Conservation (phyloP, 2,888 invertebrate genomes). For the Thera britannica region DNA sequence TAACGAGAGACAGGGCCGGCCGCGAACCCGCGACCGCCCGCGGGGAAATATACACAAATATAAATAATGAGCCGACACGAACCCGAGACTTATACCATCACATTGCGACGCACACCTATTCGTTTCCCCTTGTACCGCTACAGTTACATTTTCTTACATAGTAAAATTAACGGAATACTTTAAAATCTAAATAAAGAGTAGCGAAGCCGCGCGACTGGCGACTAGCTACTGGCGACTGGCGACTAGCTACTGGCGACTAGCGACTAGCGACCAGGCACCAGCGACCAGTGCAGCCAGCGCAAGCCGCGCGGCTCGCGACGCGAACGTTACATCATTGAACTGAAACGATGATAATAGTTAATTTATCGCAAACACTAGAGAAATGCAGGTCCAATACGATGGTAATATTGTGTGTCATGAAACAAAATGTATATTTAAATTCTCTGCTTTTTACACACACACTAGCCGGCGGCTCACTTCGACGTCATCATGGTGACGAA, state of each 20-base stretch:
- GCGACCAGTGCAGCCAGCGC: conserved; percentile 43
- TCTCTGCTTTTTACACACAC: conserved; percentile 86
- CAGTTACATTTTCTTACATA: conserved; percentile 79
- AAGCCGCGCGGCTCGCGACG: conserved; percentile 44
- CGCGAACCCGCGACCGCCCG: conserved; percentile 20
- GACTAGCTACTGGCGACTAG: conserved; percentile 46
- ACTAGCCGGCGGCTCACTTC: conserved; percentile 94
- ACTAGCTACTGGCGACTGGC: conserved; percentile 46
- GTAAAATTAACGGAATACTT: conserved; percentile 84
- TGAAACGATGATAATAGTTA: conserved; percentile 83
- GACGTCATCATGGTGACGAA: conserved; percentile 99
- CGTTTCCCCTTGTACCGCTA: conserved; percentile 80
- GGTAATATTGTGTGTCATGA: conserved; percentile 86
- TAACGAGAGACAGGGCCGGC: conserved; percentile 27
- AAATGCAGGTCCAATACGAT: conserved; percentile 86
- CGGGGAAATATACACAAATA: conserved; percentile 64
- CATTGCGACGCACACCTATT: conserved; percentile 78
- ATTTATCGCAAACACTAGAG: conserved; percentile 86
- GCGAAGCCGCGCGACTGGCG: conserved; percentile 55
- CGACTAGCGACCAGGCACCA: conserved; percentile 44
- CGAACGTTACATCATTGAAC: conserved; percentile 69
- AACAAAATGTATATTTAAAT: conserved; percentile 87
- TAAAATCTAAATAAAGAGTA: conserved; percentile 80
- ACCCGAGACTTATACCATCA: conserved; percentile 68
- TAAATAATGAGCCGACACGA: conserved; percentile 69